These are phyloP conservation scores for Alaudala cheleensis DNA, from an alignment of 2,113 vertebrate genomes.

Conservation along the genomic window DNA sequence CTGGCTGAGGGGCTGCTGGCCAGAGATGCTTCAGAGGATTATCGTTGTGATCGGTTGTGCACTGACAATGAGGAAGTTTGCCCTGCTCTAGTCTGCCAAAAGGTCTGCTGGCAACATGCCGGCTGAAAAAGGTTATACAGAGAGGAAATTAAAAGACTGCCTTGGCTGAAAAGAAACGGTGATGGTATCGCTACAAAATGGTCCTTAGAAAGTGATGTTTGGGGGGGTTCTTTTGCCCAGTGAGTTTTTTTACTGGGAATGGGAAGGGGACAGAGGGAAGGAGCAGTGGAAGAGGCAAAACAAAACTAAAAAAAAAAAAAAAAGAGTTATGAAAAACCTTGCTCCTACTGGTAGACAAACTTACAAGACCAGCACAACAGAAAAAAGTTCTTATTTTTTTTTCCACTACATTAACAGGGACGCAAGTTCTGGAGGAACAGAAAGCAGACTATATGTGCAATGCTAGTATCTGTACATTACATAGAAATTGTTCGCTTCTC, in stretches of 20 bases:
- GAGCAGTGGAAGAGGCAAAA: background rate
- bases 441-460: constrained; percentile 95
- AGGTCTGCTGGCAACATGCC: constrained; percentile 64
- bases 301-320: background rate
- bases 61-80: constrained; percentile 57
- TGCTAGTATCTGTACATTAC: constrained; percentile 99
- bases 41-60: constrained; percentile 48
- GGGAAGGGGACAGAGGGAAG: background rate
- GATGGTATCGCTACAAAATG: constrained; percentile 78
- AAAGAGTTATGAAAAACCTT: constrained; percentile 68
- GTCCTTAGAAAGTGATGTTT: constrained; percentile 75
- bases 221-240: constrained; percentile 54
- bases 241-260: constrained; percentile 11
- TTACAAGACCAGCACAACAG: constrained; percentile 90
- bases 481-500: constrained; percentile 90
- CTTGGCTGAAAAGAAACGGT: constrained; percentile 76
- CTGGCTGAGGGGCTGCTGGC: constrained; percentile 51
- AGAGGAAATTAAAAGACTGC: constrained; percentile 74
- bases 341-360: constrained; percentile 85
- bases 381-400: constrained; percentile 83
- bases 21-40: constrained; percentile 59
- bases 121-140: constrained; percentile 75
- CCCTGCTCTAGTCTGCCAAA: constrained; percentile 69
- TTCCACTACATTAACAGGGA: constrained; percentile 94
- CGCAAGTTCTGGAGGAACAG: constrained; percentile 87